Evolutionary conservation across 2,888 invertebrate genomes (phyloP).

Genomic region (Xestia c-nigrum): DNA sequence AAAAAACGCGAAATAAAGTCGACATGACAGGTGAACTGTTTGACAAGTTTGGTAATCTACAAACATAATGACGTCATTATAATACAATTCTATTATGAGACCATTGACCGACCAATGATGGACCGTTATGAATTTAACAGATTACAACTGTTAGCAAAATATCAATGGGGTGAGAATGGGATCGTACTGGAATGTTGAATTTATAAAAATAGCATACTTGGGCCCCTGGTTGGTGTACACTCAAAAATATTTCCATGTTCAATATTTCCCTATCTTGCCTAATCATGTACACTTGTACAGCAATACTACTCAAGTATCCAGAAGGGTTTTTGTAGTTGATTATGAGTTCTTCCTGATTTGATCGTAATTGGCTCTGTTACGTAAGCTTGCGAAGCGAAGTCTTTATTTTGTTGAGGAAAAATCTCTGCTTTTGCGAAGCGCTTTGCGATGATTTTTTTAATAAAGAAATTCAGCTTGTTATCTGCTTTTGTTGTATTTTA

Average conservation of each 20-base stretch:
- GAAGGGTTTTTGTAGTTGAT: not conserved
- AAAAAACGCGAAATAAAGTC: not conserved
- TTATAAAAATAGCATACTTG: too few species aligned
- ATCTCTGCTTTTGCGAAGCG: conserved; percentile 47
- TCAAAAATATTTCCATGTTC: not conserved
- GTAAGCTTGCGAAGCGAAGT: conserved; percentile 53
- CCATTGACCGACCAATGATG: too few species aligned
- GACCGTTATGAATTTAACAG: too few species aligned
- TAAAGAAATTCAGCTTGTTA: conserved; percentile 5
- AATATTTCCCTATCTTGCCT: not conserved
- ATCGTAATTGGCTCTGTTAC: conserved; percentile 27
- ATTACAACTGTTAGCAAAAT: too few species aligned
- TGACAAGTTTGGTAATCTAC: too few species aligned
- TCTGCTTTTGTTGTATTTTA: conserved; percentile 31
- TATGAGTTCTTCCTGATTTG: not conserved
- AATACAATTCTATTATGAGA: too few species aligned
- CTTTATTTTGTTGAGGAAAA: conserved; percentile 9
- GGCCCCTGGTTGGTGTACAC: not conserved
- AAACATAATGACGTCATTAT: too few species aligned
- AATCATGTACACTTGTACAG: not conserved
- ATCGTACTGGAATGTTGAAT: too few species aligned
- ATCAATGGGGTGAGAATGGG: too few species aligned
- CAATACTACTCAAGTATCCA: not conserved
- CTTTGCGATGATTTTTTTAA: conserved; percentile 43
- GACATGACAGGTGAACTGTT: not conserved